Evolutionary conservation across 2,113 vertebrate species (phyloP), one percentile per base, ranked within the genome.

Genomic region (Camelus bactrianus): DNA sequence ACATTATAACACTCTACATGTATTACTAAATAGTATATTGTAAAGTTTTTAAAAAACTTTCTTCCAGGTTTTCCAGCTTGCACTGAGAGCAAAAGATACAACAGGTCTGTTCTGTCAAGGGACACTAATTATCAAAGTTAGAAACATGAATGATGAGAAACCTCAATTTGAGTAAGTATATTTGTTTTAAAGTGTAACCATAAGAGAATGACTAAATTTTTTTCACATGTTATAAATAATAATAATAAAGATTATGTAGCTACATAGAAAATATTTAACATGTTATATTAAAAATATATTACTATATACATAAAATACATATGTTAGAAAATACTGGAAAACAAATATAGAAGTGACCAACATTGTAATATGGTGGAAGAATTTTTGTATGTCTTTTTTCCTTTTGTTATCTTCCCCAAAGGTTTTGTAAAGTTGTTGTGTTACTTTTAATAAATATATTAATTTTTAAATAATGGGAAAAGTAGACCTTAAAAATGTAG

Each of bases 111-210:
- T 96, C 69, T 98, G 97, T 80, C 94, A 95, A 95, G 95, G 97
- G 7, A 96, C 75, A 30, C 32, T 98, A 17, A 97, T 91, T 56
- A 96, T 97, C 84, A 95, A 9, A 30, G 95, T 98, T 50, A 95
- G 12, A 95, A 93, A 98, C 16, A 5, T 96, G 93, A 98, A 98
- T 92, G 97, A 98, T 80, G 98, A 98, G 70, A 77, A 52, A 16
- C 96, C 96, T 85, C 76, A 96, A 60, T 97, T 97, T 97, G 96
- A 96, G 98, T 98, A 98, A 98, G 96, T 35, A 92, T 22, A 46
- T 89, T 65, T 69, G 54, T 56, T 90, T 91, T 30, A 72, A 95
- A 38, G 26, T 82, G 8, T 69, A 86, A 80, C 11, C 35, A 73
- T 2, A 69, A 28, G 9, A 81, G 10, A 95, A 91, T 69, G 3